Percentiles rank a stretch among this genome's conserved stretches.
Evolutionary conservation across 1,140 invertebrate genomes (phyloP).

Genomic region (Eupristina koningsbergeri): DNA sequence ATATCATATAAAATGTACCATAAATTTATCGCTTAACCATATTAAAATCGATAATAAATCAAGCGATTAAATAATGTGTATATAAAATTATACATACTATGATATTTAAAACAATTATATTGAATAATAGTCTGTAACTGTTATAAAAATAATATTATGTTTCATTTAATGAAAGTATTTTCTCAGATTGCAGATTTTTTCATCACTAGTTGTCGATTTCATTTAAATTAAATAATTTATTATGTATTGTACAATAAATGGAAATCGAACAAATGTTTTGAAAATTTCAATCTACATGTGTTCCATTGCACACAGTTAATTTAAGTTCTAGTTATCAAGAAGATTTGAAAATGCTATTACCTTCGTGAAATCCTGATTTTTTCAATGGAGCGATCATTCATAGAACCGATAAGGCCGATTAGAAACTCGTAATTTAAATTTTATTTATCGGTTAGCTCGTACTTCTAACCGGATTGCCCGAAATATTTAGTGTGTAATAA

Average conservation of each 20-base stretch:
- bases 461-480: slow-evolving; percentile 26
- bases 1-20: no score
- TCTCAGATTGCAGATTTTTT: slow-evolving; percentile 32
- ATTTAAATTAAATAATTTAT: background rate
- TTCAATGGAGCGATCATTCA: slow-evolving; percentile 72
- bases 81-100: no score
- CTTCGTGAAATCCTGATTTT: slow-evolving; percentile 74
- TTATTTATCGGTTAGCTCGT: slow-evolving; percentile 38
- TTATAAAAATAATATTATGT: background rate
- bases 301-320: slow-evolving; percentile 38
- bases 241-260: background rate
- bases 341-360: slow-evolving; percentile 68
- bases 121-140: background rate
- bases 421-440: slow-evolving; percentile 62
- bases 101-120: no score
- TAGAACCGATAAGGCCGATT: slow-evolving; percentile 72
- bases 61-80: no score
- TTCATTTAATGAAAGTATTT: slow-evolving; percentile 34
- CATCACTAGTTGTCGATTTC: slow-evolving; percentile 32
- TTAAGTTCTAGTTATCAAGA: slow-evolving; percentile 61
- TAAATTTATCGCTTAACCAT: no score
- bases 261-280: slow-evolving; percentile 23
- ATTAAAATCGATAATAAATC: no score
- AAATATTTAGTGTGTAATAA: background rate
- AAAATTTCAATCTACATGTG: slow-evolving; percentile 4